phyloP scores from a whole-genome alignment of 2,888 invertebrate genomes.

The Agrotis segetum region DNA sequence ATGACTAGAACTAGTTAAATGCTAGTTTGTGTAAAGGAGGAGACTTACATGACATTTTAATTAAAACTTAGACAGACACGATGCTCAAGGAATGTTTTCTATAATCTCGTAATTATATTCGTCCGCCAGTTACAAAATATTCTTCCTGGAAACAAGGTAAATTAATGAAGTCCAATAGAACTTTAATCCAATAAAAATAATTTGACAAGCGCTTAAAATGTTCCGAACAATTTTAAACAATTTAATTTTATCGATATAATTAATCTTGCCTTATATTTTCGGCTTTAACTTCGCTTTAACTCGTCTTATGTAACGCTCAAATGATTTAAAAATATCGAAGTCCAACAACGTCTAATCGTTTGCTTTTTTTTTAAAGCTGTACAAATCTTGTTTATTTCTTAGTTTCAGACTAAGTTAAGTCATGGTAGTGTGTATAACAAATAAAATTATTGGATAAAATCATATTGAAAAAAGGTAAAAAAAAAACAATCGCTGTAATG shows the following conservation, averaged over 20 bases:
- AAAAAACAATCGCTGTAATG: not conserved
- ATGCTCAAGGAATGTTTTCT: constrained; percentile 16
- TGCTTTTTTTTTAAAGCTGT: not conserved
- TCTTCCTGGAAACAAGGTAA: constrained; percentile 7
- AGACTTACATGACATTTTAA: constrained; percentile 39
- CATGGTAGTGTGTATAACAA: no score
- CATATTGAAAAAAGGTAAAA: no score
- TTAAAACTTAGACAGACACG: constrained; percentile 35
- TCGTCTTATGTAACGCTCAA: constrained; percentile 23
- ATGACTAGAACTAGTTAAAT: constrained; percentile 12
- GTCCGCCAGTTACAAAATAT: not conserved
- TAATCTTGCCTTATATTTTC: constrained; percentile 43
- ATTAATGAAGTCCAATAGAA: constrained; percentile 39
- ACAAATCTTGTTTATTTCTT: not conserved
- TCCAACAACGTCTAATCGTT: not conserved
- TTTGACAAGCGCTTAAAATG: constrained; percentile 31
- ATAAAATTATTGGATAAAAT: not conserved
- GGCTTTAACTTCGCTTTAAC: constrained; percentile 40
- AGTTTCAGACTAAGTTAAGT: not conserved
- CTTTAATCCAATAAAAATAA: constrained; percentile 41
- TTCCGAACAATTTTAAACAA: constrained; percentile 42
- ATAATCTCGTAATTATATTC: constrained; percentile 13
- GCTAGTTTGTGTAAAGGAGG: constrained; percentile 3
- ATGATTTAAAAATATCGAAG: constrained; percentile 25
- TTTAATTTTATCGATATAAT: constrained; percentile 46